These are phyloP conservation scores for Calephelis nemesis DNA, from an alignment of 1,140 invertebrate genomes.

Conservation along the genomic window DNA sequence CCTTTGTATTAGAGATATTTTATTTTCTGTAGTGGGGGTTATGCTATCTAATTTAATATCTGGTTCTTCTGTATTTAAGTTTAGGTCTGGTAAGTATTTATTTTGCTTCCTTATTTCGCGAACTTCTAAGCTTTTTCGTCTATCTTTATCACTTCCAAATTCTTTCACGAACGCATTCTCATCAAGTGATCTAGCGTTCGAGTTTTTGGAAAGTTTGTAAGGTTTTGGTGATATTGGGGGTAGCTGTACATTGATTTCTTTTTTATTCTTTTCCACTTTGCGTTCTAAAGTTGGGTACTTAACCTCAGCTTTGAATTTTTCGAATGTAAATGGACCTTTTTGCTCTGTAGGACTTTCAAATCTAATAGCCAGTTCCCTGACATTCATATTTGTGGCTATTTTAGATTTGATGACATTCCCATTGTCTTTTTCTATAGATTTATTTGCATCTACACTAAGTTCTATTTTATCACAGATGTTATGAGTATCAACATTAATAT, in stretches of 20 bases:
- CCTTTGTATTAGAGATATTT: slow-evolving; percentile 80
- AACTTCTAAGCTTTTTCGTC: slow-evolving; percentile 78
- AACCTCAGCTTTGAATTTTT: slow-evolving; percentile 65
- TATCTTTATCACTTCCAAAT: slow-evolving; percentile 75
- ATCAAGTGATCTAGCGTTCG: slow-evolving; percentile 86
- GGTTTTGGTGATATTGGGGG: slow-evolving; percentile 54
- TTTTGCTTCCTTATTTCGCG: slow-evolving; percentile 67
- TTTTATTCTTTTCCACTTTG: slow-evolving; percentile 44
- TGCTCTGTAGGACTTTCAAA: slow-evolving; percentile 81
- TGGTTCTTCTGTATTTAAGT: slow-evolving; percentile 59
- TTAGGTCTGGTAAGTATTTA: slow-evolving; percentile 81
- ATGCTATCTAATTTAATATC: slow-evolving; percentile 57
- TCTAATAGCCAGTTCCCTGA: slow-evolving; percentile 79
- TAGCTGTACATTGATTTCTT: slow-evolving; percentile 44
- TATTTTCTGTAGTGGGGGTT: slow-evolving; percentile 81
- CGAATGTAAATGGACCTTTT: slow-evolving; percentile 67
- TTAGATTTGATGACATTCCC: slow-evolving; percentile 56
- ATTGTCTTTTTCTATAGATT: slow-evolving; percentile 48
- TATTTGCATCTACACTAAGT: slow-evolving; percentile 37
- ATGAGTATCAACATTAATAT: slow-evolving; percentile 70
- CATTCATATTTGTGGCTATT: slow-evolving; percentile 62
- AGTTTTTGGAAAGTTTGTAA: slow-evolving; percentile 79
- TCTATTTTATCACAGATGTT: slow-evolving; percentile 65
- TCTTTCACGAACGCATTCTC: slow-evolving; percentile 84
- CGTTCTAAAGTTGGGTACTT: slow-evolving; percentile 59